phyloP scores from a whole-genome alignment of 1,140 invertebrate species.

The Caerostris darwini region DNA sequence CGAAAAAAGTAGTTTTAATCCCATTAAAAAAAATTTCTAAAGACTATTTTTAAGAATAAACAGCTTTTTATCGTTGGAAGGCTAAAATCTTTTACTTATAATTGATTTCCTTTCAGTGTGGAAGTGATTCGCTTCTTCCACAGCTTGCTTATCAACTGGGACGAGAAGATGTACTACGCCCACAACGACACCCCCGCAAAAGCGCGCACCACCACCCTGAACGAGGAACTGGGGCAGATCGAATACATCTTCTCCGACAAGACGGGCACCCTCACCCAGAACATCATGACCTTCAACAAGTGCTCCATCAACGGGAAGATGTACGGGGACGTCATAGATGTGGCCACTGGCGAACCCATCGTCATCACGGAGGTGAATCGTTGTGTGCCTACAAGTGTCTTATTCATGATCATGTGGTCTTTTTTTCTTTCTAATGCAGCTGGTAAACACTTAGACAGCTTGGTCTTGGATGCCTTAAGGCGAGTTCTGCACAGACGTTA shows the following conservation, averaged over 20 bases:
- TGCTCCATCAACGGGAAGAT: conserved; percentile 96
- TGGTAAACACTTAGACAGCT: too few relatives aligned
- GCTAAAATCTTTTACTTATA: too few relatives aligned
- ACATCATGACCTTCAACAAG: conserved; percentile 99
- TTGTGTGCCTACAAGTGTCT: neutral
- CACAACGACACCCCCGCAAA: conserved; percentile 92
- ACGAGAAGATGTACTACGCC: conserved; percentile 91
- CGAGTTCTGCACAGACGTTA: too few relatives aligned
- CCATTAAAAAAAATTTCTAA: too few relatives aligned
- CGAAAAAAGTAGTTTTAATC: too few relatives aligned
- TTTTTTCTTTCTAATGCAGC: neutral
- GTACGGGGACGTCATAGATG: conserved; percentile 96
- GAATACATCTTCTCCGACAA: conserved; percentile 99
- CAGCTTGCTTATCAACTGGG: conserved; percentile 98
- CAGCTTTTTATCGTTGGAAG: too few relatives aligned
- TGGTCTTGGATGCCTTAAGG: too few relatives aligned
- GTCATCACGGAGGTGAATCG: conserved; percentile 90
- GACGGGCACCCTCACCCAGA: conserved; percentile 99
- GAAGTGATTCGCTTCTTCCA: conserved; percentile 98
- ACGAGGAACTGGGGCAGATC: conserved; percentile 99
- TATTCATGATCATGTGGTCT: neutral
- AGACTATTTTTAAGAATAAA: too few relatives aligned
- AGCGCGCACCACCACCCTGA: conserved; percentile 97
- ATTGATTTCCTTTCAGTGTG: conserved; percentile 84
- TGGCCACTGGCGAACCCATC: conserved; percentile 91